phyloP scores from a whole-genome alignment of 2,888 invertebrate genomes.

The Leptinotarsa peninsularis region DNA sequence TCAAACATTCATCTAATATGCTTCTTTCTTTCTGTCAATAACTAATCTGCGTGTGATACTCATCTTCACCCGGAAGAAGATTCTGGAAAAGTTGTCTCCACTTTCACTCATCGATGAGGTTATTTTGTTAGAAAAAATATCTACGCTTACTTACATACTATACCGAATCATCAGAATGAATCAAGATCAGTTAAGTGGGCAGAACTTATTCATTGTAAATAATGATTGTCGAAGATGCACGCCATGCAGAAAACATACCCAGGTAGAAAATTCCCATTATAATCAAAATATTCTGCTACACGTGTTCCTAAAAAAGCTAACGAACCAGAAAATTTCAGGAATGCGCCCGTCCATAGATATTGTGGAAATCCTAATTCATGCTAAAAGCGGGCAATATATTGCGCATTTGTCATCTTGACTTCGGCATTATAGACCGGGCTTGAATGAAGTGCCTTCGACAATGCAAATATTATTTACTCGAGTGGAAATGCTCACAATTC shows the following conservation, averaged over 20 bases:
- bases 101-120: too few relatives aligned
- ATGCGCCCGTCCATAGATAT: conserved; percentile 27
- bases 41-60: too few relatives aligned
- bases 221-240: conserved; percentile 8
- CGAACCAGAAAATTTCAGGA: conserved; percentile 41
- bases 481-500: conserved; percentile 45
- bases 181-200: too few relatives aligned
- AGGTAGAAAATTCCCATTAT: conserved; percentile 26
- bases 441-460: conserved; percentile 41
- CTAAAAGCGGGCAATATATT: conserved; percentile 46
- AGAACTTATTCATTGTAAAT: background rate
- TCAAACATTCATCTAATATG: too few relatives aligned
- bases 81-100: too few relatives aligned
- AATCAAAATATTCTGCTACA: conserved; percentile 31
- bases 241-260: conserved; percentile 21
- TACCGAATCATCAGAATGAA: too few relatives aligned
- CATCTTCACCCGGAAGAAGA: too few relatives aligned
- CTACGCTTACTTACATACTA: too few relatives aligned
- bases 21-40: too few relatives aligned
- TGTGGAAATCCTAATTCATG: conserved; percentile 37
- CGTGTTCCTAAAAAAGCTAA: conserved; percentile 42
- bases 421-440: conserved; percentile 34
- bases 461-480: conserved; percentile 44
- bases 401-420: conserved; percentile 42
- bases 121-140: too few relatives aligned